phyloP scores from a whole-genome alignment of 2,797 vertebrate genomes.

The Selene dorsalis region DNA sequence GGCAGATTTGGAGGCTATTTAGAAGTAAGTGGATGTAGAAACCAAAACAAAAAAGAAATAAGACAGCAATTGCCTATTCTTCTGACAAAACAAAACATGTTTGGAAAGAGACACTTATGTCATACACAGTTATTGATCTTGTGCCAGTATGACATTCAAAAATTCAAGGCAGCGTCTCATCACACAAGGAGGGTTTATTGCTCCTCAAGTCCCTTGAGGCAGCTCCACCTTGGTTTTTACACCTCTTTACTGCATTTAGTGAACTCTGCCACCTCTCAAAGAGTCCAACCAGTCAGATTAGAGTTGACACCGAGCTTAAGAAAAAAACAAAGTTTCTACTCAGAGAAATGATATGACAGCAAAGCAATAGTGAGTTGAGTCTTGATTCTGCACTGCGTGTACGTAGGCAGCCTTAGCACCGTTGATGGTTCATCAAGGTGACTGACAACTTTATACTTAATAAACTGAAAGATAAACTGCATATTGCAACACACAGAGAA shows the following conservation, averaged over 20 bases:
- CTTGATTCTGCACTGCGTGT: background rate
- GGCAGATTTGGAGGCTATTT: constrained; percentile 1
- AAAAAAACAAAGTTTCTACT: background rate
- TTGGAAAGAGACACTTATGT: too few species aligned
- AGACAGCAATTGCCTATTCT: too few species aligned
- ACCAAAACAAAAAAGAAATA: too few species aligned
- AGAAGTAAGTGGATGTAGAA: background rate
- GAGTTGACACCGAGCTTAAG: background rate
- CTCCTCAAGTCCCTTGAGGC: background rate
- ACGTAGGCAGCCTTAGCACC: constrained; percentile 31
- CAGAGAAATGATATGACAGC: background rate
- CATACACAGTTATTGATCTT: too few species aligned
- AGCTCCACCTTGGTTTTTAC: background rate
- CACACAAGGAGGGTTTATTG: background rate
- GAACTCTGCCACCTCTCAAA: background rate
- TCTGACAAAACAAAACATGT: background rate
- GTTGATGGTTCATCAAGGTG: constrained; percentile 49
- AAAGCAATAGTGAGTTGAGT: background rate
- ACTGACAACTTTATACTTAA: constrained; percentile 47
- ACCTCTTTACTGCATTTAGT: background rate
- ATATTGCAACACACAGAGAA: constrained; percentile 16
- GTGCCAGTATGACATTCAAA: too few species aligned
- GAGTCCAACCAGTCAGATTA: background rate
- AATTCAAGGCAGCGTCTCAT: background rate
- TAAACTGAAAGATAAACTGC: constrained; percentile 33